Evolutionary conservation across 35 echinoderm and acorn worm genomes (phyloP), one percentile per base, ranked within the genome.

Genomic region (Anneissia japonica): DNA sequence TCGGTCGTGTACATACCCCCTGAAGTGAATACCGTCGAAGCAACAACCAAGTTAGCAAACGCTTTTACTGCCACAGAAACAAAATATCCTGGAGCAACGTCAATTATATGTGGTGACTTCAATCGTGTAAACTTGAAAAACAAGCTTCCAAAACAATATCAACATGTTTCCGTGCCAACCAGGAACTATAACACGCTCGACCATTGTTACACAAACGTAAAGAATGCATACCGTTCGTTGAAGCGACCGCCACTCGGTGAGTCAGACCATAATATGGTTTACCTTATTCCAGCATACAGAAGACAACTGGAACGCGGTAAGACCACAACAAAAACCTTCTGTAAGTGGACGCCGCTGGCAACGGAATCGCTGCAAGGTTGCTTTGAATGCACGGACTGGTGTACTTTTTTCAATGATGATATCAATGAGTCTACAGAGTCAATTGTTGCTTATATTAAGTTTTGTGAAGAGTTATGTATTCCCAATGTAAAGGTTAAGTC

Each of bases 371-470:
- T 79, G 21, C 31, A 35, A 79, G 77, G 30, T 9, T 79, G 77
- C 35, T 79, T 79, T 31, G 77, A 79, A 23, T 30, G 74, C 33
- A 76, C 77, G 0, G 29, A 34, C 33, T 36, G 77, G 77, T 12
- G 35, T 6, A 36, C 29, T 77, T 0, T 85, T 32, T 29, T 75
- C 0, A 31, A 16, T 37, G 56, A 36, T 3, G 33, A 86, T 30
- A 73, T 86, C 31, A 72, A 86, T 77, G 84, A 76, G 10, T 86
- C 13, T 41, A 38, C 84, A 76, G 84, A 86, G 0, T 37, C 74
- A 37, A 76, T 41, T 13, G 39, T 77, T 35, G 33, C 73, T 17
- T 86, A 86, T 12, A 74, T 86, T 0, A 86, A n/a, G 35, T 76
- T 38, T 35, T 86, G 84, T 33, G 84, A 86, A 30, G 72, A 74